These are phyloP conservation scores for Nycticebus coucang DNA, from an alignment of 2,113 vertebrate genomes.

Conservation along the genomic window DNA sequence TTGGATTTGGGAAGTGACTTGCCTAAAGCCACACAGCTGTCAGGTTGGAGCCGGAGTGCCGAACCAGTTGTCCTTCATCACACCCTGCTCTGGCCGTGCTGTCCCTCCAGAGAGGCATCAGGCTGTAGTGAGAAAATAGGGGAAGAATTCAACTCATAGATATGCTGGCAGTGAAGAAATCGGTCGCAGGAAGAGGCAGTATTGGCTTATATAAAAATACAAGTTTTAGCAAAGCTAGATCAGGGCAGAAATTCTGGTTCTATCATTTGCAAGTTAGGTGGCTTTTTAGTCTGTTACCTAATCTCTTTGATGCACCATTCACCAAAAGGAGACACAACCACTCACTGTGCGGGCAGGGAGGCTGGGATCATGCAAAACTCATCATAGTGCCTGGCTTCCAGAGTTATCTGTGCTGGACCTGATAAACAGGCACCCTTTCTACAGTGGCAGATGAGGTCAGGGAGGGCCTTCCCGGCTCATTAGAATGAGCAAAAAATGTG, in stretches of 20 bases:
- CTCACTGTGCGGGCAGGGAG: not conserved
- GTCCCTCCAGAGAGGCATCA: not conserved
- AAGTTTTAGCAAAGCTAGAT: not conserved
- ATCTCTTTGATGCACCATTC: not conserved
- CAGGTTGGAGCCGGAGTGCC: not conserved
- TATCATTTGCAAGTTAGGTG: not conserved
- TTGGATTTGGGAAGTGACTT: not conserved
- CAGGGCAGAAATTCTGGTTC: not conserved
- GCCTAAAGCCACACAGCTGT: not conserved
- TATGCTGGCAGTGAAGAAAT: not conserved
- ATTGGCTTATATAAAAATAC: not conserved
- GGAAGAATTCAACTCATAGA: not conserved
- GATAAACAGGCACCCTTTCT: not conserved
- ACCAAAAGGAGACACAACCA: not conserved
- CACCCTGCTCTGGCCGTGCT: not conserved
- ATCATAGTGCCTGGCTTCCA: accelerated
- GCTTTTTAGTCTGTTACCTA: not conserved
- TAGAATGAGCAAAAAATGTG: not conserved
- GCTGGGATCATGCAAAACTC: not conserved
- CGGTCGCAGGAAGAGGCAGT: not conserved
- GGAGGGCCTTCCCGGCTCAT: not conserved
- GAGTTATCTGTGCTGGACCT: not conserved
- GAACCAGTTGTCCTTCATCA: not conserved
- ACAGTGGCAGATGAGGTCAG: not conserved
- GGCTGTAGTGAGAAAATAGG: not conserved